Base-by-base conservation (phyloP, 2,797 vertebrate species). In the Falco novaeseelandiae region DNA sequence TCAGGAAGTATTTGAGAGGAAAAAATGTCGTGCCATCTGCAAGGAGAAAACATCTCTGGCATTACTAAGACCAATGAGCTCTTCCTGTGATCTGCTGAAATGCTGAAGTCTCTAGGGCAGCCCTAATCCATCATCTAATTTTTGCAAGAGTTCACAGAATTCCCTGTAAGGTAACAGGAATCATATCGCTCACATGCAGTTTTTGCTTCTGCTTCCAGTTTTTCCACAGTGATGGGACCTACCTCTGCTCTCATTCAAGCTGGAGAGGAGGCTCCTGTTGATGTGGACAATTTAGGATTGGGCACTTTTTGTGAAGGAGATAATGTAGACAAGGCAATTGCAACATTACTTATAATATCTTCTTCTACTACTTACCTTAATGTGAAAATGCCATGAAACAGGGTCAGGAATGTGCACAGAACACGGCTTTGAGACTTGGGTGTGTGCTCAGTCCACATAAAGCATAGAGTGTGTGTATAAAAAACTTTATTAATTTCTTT, bases 131-230 rank as follows among this genome's bases (percentile, higher is more conserved):
- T 95, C 44, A 90, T 89, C 46, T 80, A 10, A 38, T 82, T 95
- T 93, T 94, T 87, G 52, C 81, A 93, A 85, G 54, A n/a, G 40
- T 87, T 95, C 40, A 67, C 88, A 89, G 40, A 87, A 96, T 82
- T 94, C 65, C 69, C 9, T 17, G 0, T 54, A 69, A 83, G 38
- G 14, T 76, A 40, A 26, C 18, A 54, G 57, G 46, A 85, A 40
- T 63, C 40, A 2, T 69, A 38, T 87, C 83, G 73, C 21, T 74
- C 0, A 0, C 72, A 25, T 1, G 3, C 55, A 32, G 14, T 38
- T 90, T 61, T 89, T 83, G 34, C 14, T 81, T 79, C 49, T 1
- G 2, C 67, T 72, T 83, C 34, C 20, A 13, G 25, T 81, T 87
- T 91, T 82, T 52, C 26, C 12, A 7, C n/a, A 65, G 51, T 2